Percentiles rank a stretch among this genome's conserved stretches.
phyloP scores from a whole-genome alignment of 2,888 invertebrate genomes.

The Stramonita haemastoma region DNA sequence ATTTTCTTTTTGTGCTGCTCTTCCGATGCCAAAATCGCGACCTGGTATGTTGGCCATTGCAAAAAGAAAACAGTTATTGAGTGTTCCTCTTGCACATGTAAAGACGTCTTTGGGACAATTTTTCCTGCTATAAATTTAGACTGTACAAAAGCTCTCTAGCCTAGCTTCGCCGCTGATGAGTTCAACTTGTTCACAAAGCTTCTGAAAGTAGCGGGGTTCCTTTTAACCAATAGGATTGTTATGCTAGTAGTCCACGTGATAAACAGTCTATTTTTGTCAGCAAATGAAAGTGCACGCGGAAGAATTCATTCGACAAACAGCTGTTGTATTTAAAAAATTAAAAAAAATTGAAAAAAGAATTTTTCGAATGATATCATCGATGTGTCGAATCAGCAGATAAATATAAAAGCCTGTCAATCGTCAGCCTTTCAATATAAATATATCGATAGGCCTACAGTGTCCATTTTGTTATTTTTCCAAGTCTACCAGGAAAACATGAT shows the following conservation, averaged over 20 bases:
- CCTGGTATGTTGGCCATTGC: neutral
- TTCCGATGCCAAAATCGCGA: slow-evolving; percentile 4
- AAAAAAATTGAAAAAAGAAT: too few species aligned
- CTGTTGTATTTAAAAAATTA: too few species aligned
- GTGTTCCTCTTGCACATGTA: neutral
- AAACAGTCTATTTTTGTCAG: slow-evolving; percentile 47
- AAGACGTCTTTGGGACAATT: neutral
- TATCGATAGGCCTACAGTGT: neutral
- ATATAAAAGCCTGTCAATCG: neutral
- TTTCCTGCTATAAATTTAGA: neutral
- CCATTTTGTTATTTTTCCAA: neutral
- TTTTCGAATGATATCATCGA: neutral
- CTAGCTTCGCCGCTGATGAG: neutral
- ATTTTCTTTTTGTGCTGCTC: slow-evolving; percentile 40
- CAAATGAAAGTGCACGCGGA: slow-evolving; percentile 19
- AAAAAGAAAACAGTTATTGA: neutral
- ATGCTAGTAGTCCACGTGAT: slow-evolving; percentile 58
- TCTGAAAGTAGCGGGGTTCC: slow-evolving; percentile 70
- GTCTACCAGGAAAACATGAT: too few species aligned
- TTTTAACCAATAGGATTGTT: slow-evolving; percentile 63
- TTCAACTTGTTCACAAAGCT: slow-evolving; percentile 20
- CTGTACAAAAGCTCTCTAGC: neutral
- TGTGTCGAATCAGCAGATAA: neutral
- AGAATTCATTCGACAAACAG: neutral
- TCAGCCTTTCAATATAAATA: neutral